Percentiles rank a stretch among this genome's conserved stretches.
Conservation (phyloP, 2,888 invertebrate genomes). For the Drosophila percnosoma region DNA sequence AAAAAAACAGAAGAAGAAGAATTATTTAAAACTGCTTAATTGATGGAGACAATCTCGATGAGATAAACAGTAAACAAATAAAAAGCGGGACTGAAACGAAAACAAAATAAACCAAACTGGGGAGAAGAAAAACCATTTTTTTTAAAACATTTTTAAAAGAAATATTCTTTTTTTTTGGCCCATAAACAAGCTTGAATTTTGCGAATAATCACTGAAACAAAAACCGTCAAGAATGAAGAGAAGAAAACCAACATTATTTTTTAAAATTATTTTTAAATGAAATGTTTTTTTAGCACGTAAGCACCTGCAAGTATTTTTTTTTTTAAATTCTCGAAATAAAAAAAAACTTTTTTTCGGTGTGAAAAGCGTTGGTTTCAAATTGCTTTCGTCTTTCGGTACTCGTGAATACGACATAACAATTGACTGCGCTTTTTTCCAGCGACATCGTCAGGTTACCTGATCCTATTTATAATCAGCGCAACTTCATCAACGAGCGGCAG, state of each 20-base stretch:
- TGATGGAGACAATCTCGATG: neutral
- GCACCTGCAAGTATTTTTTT: neutral
- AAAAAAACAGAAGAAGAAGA: no score
- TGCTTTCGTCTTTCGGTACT: neutral
- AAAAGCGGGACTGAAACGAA: neutral
- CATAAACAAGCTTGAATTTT: neutral
- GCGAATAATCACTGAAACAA: neutral
- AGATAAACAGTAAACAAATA: neutral
- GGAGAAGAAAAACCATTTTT: neutral
- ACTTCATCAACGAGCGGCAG: neutral
- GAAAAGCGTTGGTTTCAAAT: neutral
- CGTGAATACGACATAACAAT: neutral
- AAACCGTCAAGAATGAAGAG: neutral
- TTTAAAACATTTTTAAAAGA: neutral
- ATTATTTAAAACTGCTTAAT: neutral
- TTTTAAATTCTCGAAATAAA: neutral
- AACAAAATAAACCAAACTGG: neutral
- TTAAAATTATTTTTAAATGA: neutral
- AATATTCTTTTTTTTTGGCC: neutral
- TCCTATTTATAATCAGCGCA: neutral
- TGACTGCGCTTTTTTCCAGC: neutral
- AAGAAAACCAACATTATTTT: neutral
- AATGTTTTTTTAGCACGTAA: neutral
- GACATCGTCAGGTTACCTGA: neutral
- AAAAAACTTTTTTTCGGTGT: neutral